phyloP scores from a whole-genome alignment of 2,797 vertebrate genomes.

The Scyliorhinus canicula region DNA sequence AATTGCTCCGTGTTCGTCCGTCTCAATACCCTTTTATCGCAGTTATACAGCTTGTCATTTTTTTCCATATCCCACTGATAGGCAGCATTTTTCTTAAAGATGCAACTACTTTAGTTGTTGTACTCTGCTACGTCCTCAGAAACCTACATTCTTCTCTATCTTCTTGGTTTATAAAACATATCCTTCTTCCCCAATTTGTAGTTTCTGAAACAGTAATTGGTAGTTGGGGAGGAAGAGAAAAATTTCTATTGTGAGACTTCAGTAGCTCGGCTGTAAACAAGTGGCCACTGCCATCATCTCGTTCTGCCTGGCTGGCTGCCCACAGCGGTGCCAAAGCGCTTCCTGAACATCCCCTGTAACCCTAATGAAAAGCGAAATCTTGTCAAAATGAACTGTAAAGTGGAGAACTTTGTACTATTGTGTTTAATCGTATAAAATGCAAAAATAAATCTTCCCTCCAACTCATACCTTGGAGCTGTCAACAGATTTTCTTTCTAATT shows the following conservation, averaged over 20 bases:
- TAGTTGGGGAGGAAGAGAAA: neutral
- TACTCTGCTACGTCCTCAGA: neutral
- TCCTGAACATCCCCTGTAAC: neutral
- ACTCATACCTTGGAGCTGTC: neutral
- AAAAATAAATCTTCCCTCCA: neutral
- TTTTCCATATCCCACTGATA: neutral
- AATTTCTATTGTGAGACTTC: neutral
- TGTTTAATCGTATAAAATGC: neutral
- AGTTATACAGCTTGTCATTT: neutral
- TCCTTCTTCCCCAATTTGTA: neutral
- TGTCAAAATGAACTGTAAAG: neutral
- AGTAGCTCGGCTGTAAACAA: neutral
- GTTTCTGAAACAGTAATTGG: neutral
- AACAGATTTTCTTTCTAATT: neutral
- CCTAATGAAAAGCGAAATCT: neutral
- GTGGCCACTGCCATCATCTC: neutral
- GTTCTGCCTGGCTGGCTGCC: neutral
- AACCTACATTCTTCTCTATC: neutral
- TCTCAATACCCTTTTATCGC: neutral
- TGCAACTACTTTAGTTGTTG: neutral
- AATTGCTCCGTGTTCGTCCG: neutral
- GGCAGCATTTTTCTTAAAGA: neutral
- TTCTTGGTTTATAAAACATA: neutral
- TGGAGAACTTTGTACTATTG: neutral
- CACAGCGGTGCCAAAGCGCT: neutral